phyloP scores from a whole-genome alignment of 1,140 invertebrate genomes.

The Drosophila sucinea region DNA sequence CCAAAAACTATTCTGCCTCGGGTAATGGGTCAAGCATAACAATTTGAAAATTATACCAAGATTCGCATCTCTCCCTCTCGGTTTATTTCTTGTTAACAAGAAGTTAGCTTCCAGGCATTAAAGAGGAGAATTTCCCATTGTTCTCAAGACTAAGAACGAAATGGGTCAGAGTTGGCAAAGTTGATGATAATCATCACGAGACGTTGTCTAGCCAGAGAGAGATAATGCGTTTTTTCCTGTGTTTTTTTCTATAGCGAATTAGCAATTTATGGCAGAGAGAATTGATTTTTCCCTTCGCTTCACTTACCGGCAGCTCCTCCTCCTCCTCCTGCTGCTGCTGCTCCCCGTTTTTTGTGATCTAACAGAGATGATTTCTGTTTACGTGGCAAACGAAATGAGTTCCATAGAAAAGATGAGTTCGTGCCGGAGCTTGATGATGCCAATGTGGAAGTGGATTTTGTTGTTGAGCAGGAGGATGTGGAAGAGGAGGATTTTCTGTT shows the following conservation, averaged over 20 bases:
- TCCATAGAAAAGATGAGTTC: conserved; percentile 69
- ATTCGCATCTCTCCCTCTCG: neutral
- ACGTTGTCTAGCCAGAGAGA: conserved; percentile 21
- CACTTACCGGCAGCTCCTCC: conserved; percentile 1
- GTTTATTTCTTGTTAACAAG: conserved; percentile 15
- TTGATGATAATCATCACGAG: conserved; percentile 17
- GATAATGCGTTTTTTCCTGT: neutral
- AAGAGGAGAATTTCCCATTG: conserved; percentile 43
- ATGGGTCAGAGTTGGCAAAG: conserved; percentile 37
- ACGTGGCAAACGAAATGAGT: conserved; percentile 78
- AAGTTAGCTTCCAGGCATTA: conserved; percentile 32
- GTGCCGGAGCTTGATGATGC: conserved; percentile 42
- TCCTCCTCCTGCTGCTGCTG: conserved; percentile 18
- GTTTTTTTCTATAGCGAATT: conserved; percentile 8
- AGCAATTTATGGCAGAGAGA: conserved; percentile 12
- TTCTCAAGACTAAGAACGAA: conserved; percentile 32
- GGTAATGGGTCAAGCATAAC: conserved; percentile 46
- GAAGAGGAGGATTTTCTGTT: conserved; percentile 33
- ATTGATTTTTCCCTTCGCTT: conserved; percentile 45
- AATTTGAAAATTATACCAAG: conserved; percentile 32
- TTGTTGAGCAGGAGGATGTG: conserved; percentile 13
- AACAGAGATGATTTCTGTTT: conserved; percentile 58
- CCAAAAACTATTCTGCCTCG: conserved; percentile 14
- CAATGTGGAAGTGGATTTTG: conserved; percentile 27
- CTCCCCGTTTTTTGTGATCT: conserved; percentile 43